Percentiles rank a stretch among this genome's conserved stretches.
Evolutionary conservation across 2,113 vertebrate genomes (phyloP).

Genomic region (Oplegnathus fasciatus): DNA sequence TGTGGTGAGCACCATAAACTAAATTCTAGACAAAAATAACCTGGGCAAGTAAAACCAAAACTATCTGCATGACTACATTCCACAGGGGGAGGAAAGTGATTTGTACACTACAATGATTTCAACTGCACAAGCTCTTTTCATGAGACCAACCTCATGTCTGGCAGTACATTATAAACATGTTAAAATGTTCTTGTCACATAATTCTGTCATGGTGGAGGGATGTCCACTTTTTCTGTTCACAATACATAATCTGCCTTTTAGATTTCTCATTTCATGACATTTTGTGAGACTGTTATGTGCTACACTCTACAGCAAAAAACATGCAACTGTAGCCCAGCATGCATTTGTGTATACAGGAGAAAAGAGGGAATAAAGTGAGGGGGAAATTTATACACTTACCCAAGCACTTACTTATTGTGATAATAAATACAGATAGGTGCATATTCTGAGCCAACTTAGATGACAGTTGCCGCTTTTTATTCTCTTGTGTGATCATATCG

Average conservation of each 20-base stretch:
- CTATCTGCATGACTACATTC: not conserved
- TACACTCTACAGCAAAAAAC: conserved; percentile 38
- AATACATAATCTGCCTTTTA: not conserved
- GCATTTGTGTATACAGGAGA: conserved; percentile 56
- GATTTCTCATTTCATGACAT: conserved; percentile 35
- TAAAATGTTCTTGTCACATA: not conserved
- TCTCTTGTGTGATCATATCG: conserved; percentile 92
- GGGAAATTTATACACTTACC: conserved; percentile 89
- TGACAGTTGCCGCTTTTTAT: conserved; percentile 97
- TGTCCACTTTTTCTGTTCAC: not conserved
- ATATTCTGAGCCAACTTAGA: conserved; percentile 99
- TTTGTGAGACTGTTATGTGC: conserved; percentile 28
- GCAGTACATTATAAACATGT: not conserved
- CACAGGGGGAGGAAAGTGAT: not conserved
- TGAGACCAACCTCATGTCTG: not conserved
- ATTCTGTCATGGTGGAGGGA: conserved; percentile 4
- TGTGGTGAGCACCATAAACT: not conserved
- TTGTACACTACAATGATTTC: not conserved
- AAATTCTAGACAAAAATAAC: not conserved
- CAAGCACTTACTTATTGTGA: conserved; percentile 87
- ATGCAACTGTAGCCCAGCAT: conserved; percentile 71
- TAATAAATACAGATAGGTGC: conserved; percentile 91
- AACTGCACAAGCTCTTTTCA: not conserved
- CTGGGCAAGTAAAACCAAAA: not conserved
- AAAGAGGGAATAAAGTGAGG: conserved; percentile 54